Evolutionary conservation across 2,888 invertebrate genomes (phyloP).

Genomic region (Ophion slaviceki): DNA sequence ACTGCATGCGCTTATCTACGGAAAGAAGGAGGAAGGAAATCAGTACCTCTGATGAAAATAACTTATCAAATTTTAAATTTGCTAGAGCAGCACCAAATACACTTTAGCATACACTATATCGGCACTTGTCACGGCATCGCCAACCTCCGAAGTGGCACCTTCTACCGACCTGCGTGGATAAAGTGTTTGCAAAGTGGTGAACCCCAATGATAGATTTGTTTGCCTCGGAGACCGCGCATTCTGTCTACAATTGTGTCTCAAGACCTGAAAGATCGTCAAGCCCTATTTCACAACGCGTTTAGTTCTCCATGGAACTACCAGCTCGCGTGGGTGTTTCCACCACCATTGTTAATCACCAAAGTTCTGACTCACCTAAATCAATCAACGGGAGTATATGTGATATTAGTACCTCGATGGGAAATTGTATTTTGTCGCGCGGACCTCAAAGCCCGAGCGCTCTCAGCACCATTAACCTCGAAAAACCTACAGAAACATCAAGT

Average conservation of each 20-base stretch:
- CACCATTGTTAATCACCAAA: neutral
- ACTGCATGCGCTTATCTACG: slow-evolving; percentile 59
- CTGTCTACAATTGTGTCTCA: neutral
- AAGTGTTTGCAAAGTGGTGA: slow-evolving; percentile 65
- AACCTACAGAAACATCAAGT: neutral
- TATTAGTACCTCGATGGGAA: slow-evolving; percentile 10
- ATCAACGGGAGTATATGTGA: neutral
- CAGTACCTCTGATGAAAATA: slow-evolving; percentile 40
- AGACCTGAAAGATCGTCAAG: neutral
- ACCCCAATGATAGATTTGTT: slow-evolving; percentile 67
- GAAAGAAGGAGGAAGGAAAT: slow-evolving; percentile 63
- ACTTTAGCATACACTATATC: slow-evolving; percentile 68
- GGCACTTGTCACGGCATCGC: slow-evolving; percentile 68
- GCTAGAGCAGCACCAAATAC: slow-evolving; percentile 59
- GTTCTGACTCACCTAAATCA: neutral
- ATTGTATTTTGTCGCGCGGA: neutral
- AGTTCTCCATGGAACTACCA: neutral
- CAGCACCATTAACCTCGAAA: neutral
- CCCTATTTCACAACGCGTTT: slow-evolving; percentile 13
- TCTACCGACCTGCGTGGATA: slow-evolving; percentile 35
- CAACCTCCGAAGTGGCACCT: slow-evolving; percentile 64
- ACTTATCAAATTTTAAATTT: slow-evolving; percentile 45
- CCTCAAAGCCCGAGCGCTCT: neutral
- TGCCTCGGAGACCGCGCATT: slow-evolving; percentile 25
- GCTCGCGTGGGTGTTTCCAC: slow-evolving; percentile 8